Percentiles rank a stretch among this genome's conserved stretches.
Evolutionary conservation across 2,113 vertebrate species (phyloP).

Genomic region (Pycnonotus jocosus): DNA sequence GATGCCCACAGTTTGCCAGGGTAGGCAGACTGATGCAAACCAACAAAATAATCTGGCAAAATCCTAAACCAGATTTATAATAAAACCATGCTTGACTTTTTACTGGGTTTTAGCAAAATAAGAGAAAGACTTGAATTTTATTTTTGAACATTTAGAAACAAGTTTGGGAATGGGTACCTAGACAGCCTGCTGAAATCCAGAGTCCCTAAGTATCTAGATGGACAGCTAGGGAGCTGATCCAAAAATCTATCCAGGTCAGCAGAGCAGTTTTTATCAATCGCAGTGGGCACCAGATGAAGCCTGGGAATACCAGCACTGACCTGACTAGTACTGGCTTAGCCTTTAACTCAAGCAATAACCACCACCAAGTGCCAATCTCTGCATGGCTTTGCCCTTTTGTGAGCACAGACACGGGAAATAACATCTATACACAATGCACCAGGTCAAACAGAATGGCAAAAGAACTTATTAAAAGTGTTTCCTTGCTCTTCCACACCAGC

Average conservation of each 20-base stretch:
- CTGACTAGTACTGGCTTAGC: not conserved
- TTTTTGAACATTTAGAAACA: not conserved
- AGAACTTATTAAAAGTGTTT: not conserved
- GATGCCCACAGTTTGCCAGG: not conserved
- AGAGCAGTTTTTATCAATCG: fast-evolving
- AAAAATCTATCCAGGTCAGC: not conserved
- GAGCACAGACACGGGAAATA: not conserved
- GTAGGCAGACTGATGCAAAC: not conserved
- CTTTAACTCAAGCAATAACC: not conserved
- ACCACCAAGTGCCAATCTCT: not conserved
- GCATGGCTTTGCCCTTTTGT: fast-evolving
- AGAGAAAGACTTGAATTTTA: not conserved
- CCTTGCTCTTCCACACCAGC: not conserved
- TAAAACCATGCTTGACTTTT: not conserved
- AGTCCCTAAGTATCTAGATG: not conserved
- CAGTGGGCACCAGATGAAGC: not conserved
- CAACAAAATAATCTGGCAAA: not conserved
- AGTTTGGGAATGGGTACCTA: not conserved
- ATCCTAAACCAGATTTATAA: not conserved
- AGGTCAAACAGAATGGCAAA: not conserved
- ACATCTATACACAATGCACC: fast-evolving
- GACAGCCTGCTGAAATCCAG: not conserved
- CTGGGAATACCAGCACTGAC: not conserved
- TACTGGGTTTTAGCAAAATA: not conserved
- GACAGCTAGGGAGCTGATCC: not conserved